Percentiles rank a stretch among this genome's conserved stretches.
Conservation (phyloP, 1,140 invertebrate species). For the Apolygus lucorum region DNA sequence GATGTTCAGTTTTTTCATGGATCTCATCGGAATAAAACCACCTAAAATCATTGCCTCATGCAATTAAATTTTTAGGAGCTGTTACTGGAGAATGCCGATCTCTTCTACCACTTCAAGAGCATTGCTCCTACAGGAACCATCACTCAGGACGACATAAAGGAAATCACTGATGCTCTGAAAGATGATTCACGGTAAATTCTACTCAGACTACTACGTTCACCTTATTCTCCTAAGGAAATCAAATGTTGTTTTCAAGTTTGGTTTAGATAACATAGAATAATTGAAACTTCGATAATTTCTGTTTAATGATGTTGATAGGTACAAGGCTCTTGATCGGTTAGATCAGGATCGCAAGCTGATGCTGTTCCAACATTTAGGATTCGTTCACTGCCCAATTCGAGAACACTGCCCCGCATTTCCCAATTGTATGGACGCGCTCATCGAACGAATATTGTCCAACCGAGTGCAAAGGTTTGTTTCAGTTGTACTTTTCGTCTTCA, state of each 20-base stretch:
- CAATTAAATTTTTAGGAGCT: constrained; percentile 65
- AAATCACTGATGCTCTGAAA: constrained; percentile 83
- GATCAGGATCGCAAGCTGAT: constrained; percentile 91
- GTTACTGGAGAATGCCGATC: constrained; percentile 83
- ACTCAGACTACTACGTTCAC: too few relatives aligned
- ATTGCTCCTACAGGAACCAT: constrained; percentile 81
- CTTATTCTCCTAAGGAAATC: too few relatives aligned
- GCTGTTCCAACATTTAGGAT: constrained; percentile 89
- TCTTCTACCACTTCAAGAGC: constrained; percentile 90
- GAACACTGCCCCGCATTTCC: constrained; percentile 87
- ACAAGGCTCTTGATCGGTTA: constrained; percentile 82
- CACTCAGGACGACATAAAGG: constrained; percentile 87
- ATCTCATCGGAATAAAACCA: too few relatives aligned
- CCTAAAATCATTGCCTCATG: too few relatives aligned
- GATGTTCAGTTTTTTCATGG: too few relatives aligned
- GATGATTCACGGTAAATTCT: constrained; percentile 73
- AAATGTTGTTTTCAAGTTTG: not conserved
- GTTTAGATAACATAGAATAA: not conserved
- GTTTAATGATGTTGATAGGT: constrained; percentile 46
- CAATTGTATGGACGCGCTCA: constrained; percentile 81
- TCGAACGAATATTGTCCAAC: constrained; percentile 62
- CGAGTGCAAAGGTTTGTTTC: constrained; percentile 54
- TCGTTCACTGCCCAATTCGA: constrained; percentile 87
- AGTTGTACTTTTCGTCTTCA: not conserved
- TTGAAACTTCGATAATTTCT: not conserved